phyloP scores from a whole-genome alignment of 1,140 invertebrate genomes.

The Caenorhabditis inopinata region DNA sequence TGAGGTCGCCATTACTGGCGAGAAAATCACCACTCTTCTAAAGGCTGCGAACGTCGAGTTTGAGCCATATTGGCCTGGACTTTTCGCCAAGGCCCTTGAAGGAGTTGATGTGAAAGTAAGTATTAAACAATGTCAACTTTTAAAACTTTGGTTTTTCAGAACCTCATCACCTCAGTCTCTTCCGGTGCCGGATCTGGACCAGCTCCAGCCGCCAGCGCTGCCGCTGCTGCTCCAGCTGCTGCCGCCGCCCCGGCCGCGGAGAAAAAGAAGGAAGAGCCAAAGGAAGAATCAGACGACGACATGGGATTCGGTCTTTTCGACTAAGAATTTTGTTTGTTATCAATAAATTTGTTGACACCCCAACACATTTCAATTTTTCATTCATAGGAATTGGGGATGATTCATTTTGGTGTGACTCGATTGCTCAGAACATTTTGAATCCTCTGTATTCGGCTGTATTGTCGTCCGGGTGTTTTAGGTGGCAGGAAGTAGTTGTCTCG shows the following conservation, averaged over 20 bases:
- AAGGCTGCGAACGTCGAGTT: conserved; percentile 93
- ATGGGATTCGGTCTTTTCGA: conserved; percentile 65
- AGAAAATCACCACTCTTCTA: conserved; percentile 93
- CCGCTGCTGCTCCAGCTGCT: conserved; percentile 67
- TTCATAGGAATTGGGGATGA: background rate
- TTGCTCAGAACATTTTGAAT: background rate
- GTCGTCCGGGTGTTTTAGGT: background rate
- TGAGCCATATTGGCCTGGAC: conserved; percentile 95
- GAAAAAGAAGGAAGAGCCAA: conserved; percentile 63
- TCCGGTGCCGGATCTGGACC: conserved; percentile 83
- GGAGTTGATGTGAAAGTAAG: conserved; percentile 81
- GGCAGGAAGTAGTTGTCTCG: conserved; percentile 17
- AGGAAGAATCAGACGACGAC: conserved; percentile 63
- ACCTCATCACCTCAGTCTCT: conserved; percentile 89
- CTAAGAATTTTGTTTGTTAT: conserved; percentile 48
- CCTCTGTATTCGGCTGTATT: background rate
- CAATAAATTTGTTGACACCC: conserved; percentile 1
- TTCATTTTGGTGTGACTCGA: conserved; percentile 3
- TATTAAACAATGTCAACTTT: background rate
- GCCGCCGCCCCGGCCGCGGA: conserved; percentile 47
- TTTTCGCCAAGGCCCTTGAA: conserved; percentile 95
- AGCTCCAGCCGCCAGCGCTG: conserved; percentile 74
- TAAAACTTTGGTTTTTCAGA: conserved; percentile 65
- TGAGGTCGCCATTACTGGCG: conserved; percentile 80
- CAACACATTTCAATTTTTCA: background rate